phyloP scores from a whole-genome alignment of 1,140 invertebrate species.

The Eumaeus atala region DNA sequence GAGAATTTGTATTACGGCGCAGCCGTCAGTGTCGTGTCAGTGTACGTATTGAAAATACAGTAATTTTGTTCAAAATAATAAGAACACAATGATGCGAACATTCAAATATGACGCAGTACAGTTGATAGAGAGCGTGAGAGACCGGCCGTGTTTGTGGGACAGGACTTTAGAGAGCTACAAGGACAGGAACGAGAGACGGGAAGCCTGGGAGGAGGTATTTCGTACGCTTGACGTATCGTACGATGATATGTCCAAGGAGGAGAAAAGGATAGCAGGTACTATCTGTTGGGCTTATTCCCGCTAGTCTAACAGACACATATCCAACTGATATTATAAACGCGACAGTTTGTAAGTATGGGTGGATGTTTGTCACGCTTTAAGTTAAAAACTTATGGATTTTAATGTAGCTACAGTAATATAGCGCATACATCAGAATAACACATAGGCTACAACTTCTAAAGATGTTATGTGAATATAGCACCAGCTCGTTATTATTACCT shows the following conservation, averaged over 20 bases:
- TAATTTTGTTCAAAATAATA: neutral
- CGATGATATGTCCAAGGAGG: slow-evolving; percentile 43
- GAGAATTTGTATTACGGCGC: slow-evolving; percentile 36
- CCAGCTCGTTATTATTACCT: too few relatives aligned
- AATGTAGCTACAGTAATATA: too few relatives aligned
- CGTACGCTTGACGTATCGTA: slow-evolving; percentile 42
- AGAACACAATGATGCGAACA: slow-evolving; percentile 32
- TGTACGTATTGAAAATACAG: neutral
- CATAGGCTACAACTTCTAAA: too few relatives aligned
- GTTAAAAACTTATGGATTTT: too few relatives aligned
- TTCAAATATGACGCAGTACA: slow-evolving; percentile 58
- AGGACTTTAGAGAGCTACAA: slow-evolving; percentile 54
- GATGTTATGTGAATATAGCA: too few relatives aligned
- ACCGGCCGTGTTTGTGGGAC: slow-evolving; percentile 58
- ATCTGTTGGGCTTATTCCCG: too few relatives aligned
- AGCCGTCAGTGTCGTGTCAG: neutral
- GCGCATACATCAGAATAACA: too few relatives aligned
- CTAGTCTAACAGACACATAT: too few relatives aligned
- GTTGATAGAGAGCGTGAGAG: slow-evolving; percentile 41
- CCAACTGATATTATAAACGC: too few relatives aligned
- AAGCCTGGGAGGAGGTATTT: slow-evolving; percentile 60
- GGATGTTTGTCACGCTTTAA: too few relatives aligned
- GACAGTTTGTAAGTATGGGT: too few relatives aligned
- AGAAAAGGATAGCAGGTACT: slow-evolving; percentile 44
- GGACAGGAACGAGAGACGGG: slow-evolving; percentile 47